Base-by-base conservation (phyloP, 2,888 invertebrate genomes). In the Thera britannica region DNA sequence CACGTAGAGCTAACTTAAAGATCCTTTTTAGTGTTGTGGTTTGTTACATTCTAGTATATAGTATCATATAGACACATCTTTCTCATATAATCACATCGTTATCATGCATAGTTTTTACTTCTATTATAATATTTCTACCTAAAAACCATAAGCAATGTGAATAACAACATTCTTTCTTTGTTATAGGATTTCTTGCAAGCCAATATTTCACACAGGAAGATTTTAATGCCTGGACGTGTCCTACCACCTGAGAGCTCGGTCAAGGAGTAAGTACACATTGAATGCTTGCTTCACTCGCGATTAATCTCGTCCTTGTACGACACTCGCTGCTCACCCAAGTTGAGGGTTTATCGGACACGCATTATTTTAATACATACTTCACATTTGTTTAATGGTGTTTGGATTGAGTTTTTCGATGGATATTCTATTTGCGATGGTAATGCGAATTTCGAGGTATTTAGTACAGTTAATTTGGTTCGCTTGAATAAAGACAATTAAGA, bases 161-260 rank as follows among this genome's bases (percentile, higher is more conserved):
- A 68, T 66, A 65, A 63, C 23, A 59, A 54, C 12, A 56, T 75
- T 49, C 70, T 80, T 78, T 76, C 70, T 83, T 87, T 88, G 84
- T 91, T 90, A 67, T 80, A 93, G 93, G 90, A 88, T 51, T 82
- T 93, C 65, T 70, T 78, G 73, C 72, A 77, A 65, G 87, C 86
- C 55, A 92, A 92, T 62, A 78, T 93, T 68, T 75, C 79, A 52
- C 81, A 93, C 81, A 89, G 82, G 86, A 93, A 93, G 84, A 89
- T 93, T 72, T 83, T 88, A 58, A 87, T 92, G 79, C 90, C 90
- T 12, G 93, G 93, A 67, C 90, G 90, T 70, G 77, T 88, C 65
- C 80, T 93, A 79, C 93, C 93, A 67, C 87, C 92, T 6, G 84
- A 89, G 77, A 62, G 76, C 66, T 85, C 82, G 81, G 90, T 93